Evolutionary conservation across 1,140 invertebrate genomes (phyloP).

Genomic region (Chrysopa pallens): DNA sequence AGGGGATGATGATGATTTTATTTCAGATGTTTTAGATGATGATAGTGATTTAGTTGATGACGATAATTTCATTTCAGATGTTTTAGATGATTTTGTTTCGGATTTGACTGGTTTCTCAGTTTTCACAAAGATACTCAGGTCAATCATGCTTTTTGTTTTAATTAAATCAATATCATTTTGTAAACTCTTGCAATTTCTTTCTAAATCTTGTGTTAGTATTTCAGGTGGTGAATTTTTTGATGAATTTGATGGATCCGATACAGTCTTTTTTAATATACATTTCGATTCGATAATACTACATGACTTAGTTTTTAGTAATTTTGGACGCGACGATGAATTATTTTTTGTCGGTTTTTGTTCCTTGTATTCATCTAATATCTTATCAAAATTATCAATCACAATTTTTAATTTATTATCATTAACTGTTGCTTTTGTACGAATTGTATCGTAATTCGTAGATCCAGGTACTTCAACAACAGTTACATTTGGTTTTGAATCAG

Average conservation of each 20-base stretch:
- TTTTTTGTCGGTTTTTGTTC: constrained; percentile 14
- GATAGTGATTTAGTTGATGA: too few relatives aligned
- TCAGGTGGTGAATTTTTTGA: constrained; percentile 18
- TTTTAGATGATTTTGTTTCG: too few relatives aligned
- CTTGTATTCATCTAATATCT: constrained; percentile 30
- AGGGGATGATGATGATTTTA: constrained; percentile 14
- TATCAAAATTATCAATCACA: constrained; percentile 42
- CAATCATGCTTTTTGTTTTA: neutral
- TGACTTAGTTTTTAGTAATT: constrained; percentile 38
- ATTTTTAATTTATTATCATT: constrained; percentile 35
- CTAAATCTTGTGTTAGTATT: constrained; percentile 3
- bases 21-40: neutral
- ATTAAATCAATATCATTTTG: constrained; percentile 1
- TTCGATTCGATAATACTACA: constrained; percentile 40
- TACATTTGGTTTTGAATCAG: constrained; percentile 4
- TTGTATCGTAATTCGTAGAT: neutral
- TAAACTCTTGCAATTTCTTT: constrained; percentile 1
- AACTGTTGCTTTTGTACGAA: constrained; percentile 22
- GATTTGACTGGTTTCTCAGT: neutral
- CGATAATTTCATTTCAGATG: too few relatives aligned
- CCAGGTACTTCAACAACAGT: constrained; percentile 9
- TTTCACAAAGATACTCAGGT: neutral
- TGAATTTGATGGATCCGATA: constrained; percentile 8
- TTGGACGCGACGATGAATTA: constrained; percentile 15
- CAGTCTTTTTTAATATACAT: constrained; percentile 33